Percentiles rank a stretch among this genome's conserved stretches.
These are phyloP conservation scores for Caerostris darwini DNA, from an alignment of 1,140 invertebrate genomes.

Conservation along the genomic window DNA sequence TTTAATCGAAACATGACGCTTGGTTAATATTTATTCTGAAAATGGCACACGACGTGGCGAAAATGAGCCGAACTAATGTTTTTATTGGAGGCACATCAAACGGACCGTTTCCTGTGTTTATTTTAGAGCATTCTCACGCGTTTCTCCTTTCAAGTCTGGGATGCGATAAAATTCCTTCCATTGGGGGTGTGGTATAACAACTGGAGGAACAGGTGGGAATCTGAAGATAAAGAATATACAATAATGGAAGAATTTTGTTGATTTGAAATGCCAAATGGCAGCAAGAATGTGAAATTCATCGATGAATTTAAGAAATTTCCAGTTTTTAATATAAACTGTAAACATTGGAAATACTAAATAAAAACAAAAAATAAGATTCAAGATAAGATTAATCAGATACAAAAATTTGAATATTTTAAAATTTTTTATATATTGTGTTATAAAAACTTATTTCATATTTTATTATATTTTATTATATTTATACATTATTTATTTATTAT, in stretches of 20 bases:
- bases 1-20: not conserved
- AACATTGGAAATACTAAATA: too few species aligned
- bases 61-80: conserved; percentile 8
- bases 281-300: not conserved
- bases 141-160: conserved; percentile 25
- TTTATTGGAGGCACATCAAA: conserved; percentile 34
- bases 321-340: not conserved
- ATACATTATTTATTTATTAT: too few species aligned
- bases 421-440: too few species aligned
- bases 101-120: conserved; percentile 57
- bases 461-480: too few species aligned
- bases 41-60: not conserved
- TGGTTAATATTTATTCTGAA: conserved; percentile 8
- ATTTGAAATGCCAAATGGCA: not conserved
- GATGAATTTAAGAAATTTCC: not conserved
- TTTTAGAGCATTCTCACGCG: not conserved
- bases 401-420: too few species aligned
- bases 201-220: not conserved
- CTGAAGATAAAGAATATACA: not conserved
- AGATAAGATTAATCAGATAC: too few species aligned
- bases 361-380: too few species aligned
- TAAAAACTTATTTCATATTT: too few species aligned
- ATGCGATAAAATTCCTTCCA: conserved; percentile 17
- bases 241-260: not conserved
- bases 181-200: not conserved